Percentiles rank a stretch among this genome's conserved stretches.
These are phyloP conservation scores for Allacma fusca DNA, from an alignment of 2,888 invertebrate species.

Conservation along the genomic window DNA sequence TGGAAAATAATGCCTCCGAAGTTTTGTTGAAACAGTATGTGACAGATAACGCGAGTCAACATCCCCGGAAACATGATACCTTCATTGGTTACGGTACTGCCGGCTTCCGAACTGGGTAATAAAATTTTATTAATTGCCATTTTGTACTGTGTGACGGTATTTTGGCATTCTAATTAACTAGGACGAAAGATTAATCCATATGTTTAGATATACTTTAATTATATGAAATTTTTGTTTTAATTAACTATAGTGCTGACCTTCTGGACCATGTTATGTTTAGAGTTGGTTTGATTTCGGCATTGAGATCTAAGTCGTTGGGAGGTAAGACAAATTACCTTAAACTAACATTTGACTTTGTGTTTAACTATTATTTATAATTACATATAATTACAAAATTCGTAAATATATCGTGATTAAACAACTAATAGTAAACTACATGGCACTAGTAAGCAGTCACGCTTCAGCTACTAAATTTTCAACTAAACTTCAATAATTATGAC, in stretches of 20 bases:
- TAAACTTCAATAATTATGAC: background rate
- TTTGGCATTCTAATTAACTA: background rate
- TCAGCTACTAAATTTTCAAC: too few relatives aligned
- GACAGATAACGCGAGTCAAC: constrained; percentile 28
- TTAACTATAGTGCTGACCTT: constrained; percentile 78
- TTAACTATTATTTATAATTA: too few relatives aligned
- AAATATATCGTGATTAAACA: background rate
- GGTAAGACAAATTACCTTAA: too few relatives aligned
- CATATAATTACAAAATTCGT: too few relatives aligned
- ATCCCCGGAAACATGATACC: constrained; percentile 48
- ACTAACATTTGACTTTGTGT: too few relatives aligned
- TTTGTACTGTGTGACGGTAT: background rate
- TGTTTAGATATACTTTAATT: background rate
- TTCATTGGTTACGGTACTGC: constrained; percentile 67
- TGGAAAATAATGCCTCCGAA: constrained; percentile 30
- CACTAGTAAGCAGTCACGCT: too few relatives aligned
- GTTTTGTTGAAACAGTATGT: constrained; percentile 31
- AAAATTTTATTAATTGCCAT: background rate
- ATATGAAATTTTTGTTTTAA: background rate
- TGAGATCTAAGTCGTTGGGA: constrained; percentile 84
- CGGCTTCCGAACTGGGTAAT: constrained; percentile 67
- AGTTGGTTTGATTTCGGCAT: constrained; percentile 90
- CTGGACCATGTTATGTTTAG: constrained; percentile 92
- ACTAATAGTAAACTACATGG: background rate
- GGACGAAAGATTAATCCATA: too few relatives aligned